phyloP scores from a whole-genome alignment of 2,888 invertebrate species.

The Oligia latruncula region DNA sequence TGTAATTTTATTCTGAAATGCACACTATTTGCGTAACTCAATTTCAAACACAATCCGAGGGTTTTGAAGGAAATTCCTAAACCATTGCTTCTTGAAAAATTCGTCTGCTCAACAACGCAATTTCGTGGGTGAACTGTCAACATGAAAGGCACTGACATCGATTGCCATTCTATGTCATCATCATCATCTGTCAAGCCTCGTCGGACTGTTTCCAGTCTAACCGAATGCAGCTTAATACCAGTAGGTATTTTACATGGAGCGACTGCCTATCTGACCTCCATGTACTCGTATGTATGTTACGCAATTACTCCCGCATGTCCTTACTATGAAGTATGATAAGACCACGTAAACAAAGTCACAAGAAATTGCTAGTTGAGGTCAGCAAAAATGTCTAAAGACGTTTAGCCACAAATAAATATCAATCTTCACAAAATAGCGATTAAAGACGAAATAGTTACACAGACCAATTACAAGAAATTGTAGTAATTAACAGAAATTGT shows the following conservation, averaged over 20 bases:
- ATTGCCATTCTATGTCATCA: background rate
- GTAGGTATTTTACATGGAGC: background rate
- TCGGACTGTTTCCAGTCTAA: background rate
- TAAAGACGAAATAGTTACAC: slow-evolving; percentile 46
- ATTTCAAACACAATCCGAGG: background rate
- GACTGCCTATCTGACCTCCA: background rate
- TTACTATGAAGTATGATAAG: background rate
- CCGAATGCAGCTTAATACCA: background rate
- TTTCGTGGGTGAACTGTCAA: background rate
- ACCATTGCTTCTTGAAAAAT: background rate
- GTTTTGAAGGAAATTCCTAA: background rate
- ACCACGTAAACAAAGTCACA: background rate
- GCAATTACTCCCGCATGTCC: background rate
- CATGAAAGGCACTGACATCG: background rate
- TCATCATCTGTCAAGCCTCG: background rate
- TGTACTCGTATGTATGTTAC: background rate
- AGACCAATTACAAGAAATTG: slow-evolving; percentile 61
- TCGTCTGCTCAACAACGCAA: background rate
- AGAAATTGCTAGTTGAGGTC: background rate
- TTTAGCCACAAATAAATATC: slow-evolving; percentile 30
- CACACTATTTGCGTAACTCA: background rate
- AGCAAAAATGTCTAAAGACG: background rate
- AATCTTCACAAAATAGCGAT: slow-evolving; percentile 49
- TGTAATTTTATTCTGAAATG: background rate
- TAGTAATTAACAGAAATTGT: slow-evolving; percentile 59